These are phyloP conservation scores for Ornithoptera alexandrae DNA, from an alignment of 2,888 invertebrate species.

Conservation along the genomic window DNA sequence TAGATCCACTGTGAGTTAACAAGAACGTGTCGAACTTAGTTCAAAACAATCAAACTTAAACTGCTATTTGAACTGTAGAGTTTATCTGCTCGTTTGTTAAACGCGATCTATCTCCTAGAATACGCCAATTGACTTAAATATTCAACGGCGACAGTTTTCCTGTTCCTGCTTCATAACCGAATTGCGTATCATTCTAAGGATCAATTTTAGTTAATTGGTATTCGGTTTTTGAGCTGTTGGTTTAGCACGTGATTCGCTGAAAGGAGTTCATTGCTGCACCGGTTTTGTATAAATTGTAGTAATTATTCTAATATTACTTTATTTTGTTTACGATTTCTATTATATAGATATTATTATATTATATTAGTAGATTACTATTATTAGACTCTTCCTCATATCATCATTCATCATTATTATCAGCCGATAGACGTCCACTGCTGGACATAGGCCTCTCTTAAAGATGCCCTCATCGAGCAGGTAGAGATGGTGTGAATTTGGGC, in stretches of 20 bases:
- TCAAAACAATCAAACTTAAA: constrained; percentile 13
- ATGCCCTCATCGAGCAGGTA: too few relatives aligned
- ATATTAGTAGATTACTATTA: too few relatives aligned
- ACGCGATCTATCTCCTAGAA: constrained; percentile 18
- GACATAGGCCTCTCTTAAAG: too few relatives aligned
- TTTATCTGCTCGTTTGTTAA: constrained; percentile 19
- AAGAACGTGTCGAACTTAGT: background rate
- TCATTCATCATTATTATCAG: too few relatives aligned
- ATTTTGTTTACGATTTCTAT: background rate
- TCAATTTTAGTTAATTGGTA: constrained; percentile 26
- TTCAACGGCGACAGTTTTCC: constrained; percentile 21
- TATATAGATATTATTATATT: too few relatives aligned
- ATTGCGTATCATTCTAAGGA: constrained; percentile 16
- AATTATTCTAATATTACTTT: background rate
- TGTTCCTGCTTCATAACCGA: constrained; percentile 27
- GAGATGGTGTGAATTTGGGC: too few relatives aligned
- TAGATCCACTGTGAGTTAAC: background rate
- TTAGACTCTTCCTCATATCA: too few relatives aligned
- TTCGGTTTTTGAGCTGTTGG: constrained; percentile 15
- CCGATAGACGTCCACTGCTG: too few relatives aligned
- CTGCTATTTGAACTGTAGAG: constrained; percentile 11
- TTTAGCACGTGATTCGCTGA: background rate
- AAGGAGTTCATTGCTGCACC: background rate
- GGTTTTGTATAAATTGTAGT: constrained; percentile 4
- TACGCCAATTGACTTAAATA: constrained; percentile 18